Conservation (phyloP, 2,888 invertebrate species). For the Sarcophaga subvicina region DNA sequence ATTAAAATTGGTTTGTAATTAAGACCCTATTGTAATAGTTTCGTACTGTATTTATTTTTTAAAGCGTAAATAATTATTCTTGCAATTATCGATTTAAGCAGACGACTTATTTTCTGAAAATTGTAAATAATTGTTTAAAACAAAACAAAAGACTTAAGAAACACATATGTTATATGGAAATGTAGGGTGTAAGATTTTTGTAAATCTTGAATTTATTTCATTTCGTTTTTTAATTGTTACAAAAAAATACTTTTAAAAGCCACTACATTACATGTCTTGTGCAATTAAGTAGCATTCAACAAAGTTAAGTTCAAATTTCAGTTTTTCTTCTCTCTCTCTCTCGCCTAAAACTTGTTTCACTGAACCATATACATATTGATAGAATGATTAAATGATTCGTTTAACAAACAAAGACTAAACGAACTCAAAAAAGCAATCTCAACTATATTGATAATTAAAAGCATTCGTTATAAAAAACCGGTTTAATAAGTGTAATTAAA, state of each 20-base stretch:
- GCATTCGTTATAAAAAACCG: background rate
- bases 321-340: background rate
- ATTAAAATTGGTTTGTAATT: no score
- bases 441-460: background rate
- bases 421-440: no score
- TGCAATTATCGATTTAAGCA: no score
- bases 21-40: no score
- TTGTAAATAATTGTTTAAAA: no score
- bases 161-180: no score
- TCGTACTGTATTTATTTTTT: no score
- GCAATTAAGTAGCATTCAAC: background rate
- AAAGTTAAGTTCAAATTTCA: background rate
- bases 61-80: no score
- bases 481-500: background rate
- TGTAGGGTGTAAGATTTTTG: background rate
- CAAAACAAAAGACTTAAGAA: no score
- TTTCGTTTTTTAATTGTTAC: background rate
- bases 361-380: background rate
- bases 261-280: background rate
- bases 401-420: background rate
- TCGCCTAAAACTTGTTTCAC: background rate
- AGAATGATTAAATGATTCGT: background rate
- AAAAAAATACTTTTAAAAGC: background rate
- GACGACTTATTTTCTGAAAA: no score
- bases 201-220: background rate